Conservation (phyloP, 2,113 vertebrate genomes). For the Syngnathus scovelli region DNA sequence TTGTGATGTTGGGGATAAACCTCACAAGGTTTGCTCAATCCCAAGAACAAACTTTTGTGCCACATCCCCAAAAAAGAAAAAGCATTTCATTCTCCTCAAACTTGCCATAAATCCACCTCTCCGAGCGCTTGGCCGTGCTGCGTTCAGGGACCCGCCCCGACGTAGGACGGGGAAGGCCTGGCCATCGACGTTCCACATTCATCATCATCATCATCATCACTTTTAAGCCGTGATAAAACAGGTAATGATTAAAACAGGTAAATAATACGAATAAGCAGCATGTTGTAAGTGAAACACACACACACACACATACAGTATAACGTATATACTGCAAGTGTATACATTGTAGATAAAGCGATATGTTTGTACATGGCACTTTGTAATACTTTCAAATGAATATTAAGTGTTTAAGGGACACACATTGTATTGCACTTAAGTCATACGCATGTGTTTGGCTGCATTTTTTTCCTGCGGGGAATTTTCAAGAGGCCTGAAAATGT, state of each 20-base stretch:
- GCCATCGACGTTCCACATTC: slow-evolving; percentile 56
- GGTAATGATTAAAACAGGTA: slow-evolving; percentile 47
- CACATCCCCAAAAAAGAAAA: slow-evolving; percentile 4
- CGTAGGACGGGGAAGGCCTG: slow-evolving; percentile 61
- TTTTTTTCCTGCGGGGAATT: background rate
- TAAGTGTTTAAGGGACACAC: slow-evolving; percentile 60
- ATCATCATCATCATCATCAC: slow-evolving; percentile 69
- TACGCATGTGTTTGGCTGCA: slow-evolving; percentile 71
- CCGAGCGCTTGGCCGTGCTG: slow-evolving; percentile 20
- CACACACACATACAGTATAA: slow-evolving; percentile 46
- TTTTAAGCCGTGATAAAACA: slow-evolving; percentile 50
- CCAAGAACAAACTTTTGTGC: slow-evolving; percentile 29
- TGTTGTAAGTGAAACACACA: slow-evolving; percentile 74
- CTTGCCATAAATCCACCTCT: slow-evolving; percentile 9
- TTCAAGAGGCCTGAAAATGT: background rate
- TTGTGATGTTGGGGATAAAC: background rate
- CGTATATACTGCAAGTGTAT: slow-evolving; percentile 7
- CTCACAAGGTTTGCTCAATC: background rate
- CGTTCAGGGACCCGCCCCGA: slow-evolving; percentile 87
- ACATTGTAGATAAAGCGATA: slow-evolving; percentile 68
- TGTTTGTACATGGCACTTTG: slow-evolving; percentile 67
- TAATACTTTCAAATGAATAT: slow-evolving; percentile 62
- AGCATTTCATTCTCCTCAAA: slow-evolving; percentile 19
- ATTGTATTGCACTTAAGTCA: slow-evolving; percentile 91
- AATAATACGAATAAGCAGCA: slow-evolving; percentile 83